These are phyloP conservation scores for Mayetiola destructor DNA, from an alignment of 2,888 invertebrate genomes.

Conservation along the genomic window DNA sequence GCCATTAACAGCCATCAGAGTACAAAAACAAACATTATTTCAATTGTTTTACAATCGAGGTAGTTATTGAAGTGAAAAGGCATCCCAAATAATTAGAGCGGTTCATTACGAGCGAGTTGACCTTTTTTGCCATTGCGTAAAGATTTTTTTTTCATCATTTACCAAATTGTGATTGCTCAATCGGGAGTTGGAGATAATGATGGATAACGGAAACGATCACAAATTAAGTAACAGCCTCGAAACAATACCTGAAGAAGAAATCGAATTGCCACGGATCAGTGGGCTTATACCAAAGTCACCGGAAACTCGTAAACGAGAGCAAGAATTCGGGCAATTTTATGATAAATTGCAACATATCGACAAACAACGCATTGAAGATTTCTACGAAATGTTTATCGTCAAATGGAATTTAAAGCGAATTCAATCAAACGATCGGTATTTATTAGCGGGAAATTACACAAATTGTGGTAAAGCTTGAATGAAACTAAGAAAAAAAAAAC, in stretches of 20 bases:
- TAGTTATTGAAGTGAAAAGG: too few species aligned
- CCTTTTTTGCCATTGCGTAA: too few species aligned
- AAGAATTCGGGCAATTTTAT: not conserved
- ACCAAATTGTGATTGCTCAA: not conserved
- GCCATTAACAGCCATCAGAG: too few species aligned
- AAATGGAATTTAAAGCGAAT: not conserved
- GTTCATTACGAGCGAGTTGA: too few species aligned
- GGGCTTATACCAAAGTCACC: constrained; percentile 3
- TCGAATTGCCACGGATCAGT: constrained; percentile 1
- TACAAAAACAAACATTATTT: too few species aligned
- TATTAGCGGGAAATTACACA: not conserved
- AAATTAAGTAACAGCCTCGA: not conserved
- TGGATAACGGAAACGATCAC: not conserved
- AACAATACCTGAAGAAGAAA: constrained; percentile 7
- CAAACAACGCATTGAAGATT: not conserved
- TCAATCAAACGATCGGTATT: not conserved
- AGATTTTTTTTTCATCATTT: too few species aligned
- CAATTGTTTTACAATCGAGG: too few species aligned
- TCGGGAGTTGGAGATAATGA: too few species aligned
- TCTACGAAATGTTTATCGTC: not conserved
- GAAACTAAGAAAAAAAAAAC: too few species aligned
- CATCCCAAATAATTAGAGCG: too few species aligned
- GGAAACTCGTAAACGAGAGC: not conserved
- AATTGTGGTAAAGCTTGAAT: not conserved
- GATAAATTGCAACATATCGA: too few species aligned